Evolutionary conservation across 1,140 invertebrate genomes (phyloP), one percentile per base, ranked within the genome.

Genomic region (Dryas iulia): DNA sequence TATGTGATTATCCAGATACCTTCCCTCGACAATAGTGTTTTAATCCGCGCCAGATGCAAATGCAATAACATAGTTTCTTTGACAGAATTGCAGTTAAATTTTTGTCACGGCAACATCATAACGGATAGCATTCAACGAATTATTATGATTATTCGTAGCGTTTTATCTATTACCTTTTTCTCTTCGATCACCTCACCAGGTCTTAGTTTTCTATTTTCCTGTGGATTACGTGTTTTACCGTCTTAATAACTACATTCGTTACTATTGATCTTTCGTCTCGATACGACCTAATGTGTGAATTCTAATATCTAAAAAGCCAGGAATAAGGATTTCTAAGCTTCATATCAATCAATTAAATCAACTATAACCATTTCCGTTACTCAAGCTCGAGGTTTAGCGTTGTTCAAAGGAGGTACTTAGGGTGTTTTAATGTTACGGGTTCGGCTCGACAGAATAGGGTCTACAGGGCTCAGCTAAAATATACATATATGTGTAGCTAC

Each of bases 151-250:
- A 83, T 79, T 86, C 80, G 81, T 82, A 86, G 83, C 84, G 71
- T 77, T 81, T 97, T n/a, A 96, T 97, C 96, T 96, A 96, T 97
- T 97, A 98, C 97, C 97, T 97, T 97, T 93, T 95, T 96, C 86
- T 98, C 97, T 93, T 97, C 97, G 89, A 96, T 87, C 92, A 98
- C 96, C 94, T 98, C 97, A 91, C 97, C 97, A 72, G 97, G 97
- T 84, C 97, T 96, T 93, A 98, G 95, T 95, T 97, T 98, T 93
- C 96, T 93, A 90, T 91, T 83, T 73, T 91, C 91, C 92, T 93
- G 92, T 90, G 85, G 85, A 89, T 92, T 92, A 91, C 72, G 87
- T 85, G 87, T 91, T 91, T 79, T 81, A 86, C 84, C 74, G 76
- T 88, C 86, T 90, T 90, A 90, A 83, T 88, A 84, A 83, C 81